Evolutionary conservation across 2,888 invertebrate genomes (phyloP).

Genomic region (Eupithecia pulchellata): DNA sequence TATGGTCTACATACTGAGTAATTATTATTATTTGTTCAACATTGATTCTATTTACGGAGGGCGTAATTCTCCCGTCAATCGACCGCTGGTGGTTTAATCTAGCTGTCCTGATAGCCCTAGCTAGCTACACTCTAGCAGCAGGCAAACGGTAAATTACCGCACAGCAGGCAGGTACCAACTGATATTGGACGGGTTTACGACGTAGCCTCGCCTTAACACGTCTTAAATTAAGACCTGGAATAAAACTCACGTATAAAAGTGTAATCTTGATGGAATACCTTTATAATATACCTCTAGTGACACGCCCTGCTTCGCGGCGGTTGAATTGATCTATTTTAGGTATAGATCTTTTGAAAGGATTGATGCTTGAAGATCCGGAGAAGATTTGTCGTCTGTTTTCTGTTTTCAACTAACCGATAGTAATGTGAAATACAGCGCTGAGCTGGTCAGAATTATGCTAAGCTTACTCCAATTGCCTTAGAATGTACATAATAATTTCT

Average conservation of each 20-base stretch:
- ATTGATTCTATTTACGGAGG: not conserved
- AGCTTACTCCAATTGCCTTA: too few species aligned
- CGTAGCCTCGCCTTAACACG: conserved; percentile 35
- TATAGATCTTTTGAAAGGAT: too few species aligned
- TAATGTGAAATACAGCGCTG: too few species aligned
- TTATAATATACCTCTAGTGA: not conserved
- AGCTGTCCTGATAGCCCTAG: conserved; percentile 5
- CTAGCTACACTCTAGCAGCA: conserved; percentile 33
- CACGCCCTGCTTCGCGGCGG: not conserved
- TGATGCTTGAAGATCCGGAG: too few species aligned
- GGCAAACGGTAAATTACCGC: conserved; percentile 52
- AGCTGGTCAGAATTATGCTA: too few species aligned
- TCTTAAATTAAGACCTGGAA: conserved; percentile 45
- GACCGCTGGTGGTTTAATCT: not conserved
- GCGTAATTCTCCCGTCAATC: not conserved
- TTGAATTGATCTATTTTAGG: not conserved
- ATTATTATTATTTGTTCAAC: too few species aligned
- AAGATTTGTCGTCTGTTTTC: too few species aligned
- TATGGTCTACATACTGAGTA: too few species aligned
- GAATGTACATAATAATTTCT: too few species aligned
- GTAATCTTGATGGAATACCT: not conserved
- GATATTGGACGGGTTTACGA: conserved; percentile 55
- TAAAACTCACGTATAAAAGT: conserved; percentile 3
- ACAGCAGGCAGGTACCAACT: conserved; percentile 39
- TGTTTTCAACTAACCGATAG: too few species aligned